These are phyloP conservation scores for Smittia sp. DNA, from an alignment of 2,888 invertebrate genomes.

Conservation along the genomic window DNA sequence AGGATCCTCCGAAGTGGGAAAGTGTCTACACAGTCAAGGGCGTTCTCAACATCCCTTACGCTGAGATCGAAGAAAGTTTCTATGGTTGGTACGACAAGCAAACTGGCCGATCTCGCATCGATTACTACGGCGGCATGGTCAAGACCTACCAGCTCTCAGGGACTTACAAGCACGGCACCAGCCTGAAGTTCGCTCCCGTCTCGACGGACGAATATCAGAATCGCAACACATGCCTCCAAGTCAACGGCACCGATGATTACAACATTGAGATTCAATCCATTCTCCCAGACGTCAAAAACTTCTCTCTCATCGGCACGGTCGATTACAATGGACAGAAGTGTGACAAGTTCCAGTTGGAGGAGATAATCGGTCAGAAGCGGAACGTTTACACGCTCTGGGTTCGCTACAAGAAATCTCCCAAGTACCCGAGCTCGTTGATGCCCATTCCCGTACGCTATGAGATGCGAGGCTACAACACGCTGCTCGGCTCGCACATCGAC, in stretches of 20 bases:
- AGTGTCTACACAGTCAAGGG: conserved; percentile 73
- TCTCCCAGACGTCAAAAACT: conserved; percentile 76
- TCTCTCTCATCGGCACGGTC: conserved; percentile 66
- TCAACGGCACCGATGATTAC: conserved; percentile 68
- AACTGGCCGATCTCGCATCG: conserved; percentile 78
- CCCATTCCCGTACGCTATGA: conserved; percentile 81
- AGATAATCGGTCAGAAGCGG: conserved; percentile 70
- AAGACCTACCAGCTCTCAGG: conserved; percentile 77
- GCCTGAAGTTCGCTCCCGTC: conserved; percentile 80
- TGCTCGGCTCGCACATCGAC: conserved; percentile 94
- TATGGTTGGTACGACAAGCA: conserved; percentile 80
- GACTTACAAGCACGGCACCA: conserved; percentile 65
- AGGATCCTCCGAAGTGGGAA: conserved; percentile 63
- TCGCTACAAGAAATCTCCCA: conserved; percentile 63
- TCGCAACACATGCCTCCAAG: conserved; percentile 74
- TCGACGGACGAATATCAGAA: conserved; percentile 73
- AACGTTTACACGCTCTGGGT: conserved; percentile 91
- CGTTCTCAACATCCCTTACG: conserved; percentile 82
- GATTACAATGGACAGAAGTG: conserved; percentile 67
- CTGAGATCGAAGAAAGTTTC: conserved; percentile 89
- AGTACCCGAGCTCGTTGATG: conserved; percentile 52
- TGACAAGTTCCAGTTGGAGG: conserved; percentile 74
- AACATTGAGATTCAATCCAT: conserved; percentile 70
- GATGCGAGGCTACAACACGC: conserved; percentile 88
- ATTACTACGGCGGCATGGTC: conserved; percentile 95